Evolutionary conservation across 2,888 invertebrate species (phyloP), one percentile per base, ranked within the genome.

Genomic region (Agrilus cyanescens): DNA sequence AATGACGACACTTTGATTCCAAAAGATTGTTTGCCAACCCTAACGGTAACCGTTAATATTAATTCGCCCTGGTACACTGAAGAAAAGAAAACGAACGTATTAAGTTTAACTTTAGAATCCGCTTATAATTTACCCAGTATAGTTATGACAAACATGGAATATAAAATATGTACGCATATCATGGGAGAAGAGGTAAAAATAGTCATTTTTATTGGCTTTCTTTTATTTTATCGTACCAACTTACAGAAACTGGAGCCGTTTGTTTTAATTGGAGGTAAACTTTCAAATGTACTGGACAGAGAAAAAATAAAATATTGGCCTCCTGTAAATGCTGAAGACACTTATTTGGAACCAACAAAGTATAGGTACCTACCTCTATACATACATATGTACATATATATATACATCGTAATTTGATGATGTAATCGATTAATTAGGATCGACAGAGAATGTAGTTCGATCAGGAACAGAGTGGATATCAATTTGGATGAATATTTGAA

Each of bases 21-120:
- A 2, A 51, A 48, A 30, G 56, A 58, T 41, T 54, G 57, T 40
- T 53, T 59, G 41, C 64, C 65, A 6, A 53, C 53, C 42, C 38
- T 63, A 29, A 41, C 51, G 12, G 50, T 63, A 4, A 53, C 53
- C 18, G 52, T 62, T 13, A 46, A 45, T 1, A 48, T 57, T 8
- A 52, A 56, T 33, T 51, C 53, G 42, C 48, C 49, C 14, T 45
- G 48, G 36, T 37, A 57, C n/a, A 37, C 48, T 8, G 35, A 40
- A 7, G 44, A 46, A 18, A 43, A 45, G 33, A 41, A 53, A 20
- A 43, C 53, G 14, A 58, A 55, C 14, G 50, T 62, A 38, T 30
- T 63, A 7, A 54, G 55, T 43, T 47, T 63, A 29, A 63, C 65
- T 2, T 40, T 63, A 2, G 64, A 66, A 51, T 61, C 64, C 2